A percentile compares a stretch with the other conserved stretches of the same genome.
These are phyloP conservation scores for Sminthopsis crassicaudata DNA, from an alignment of 2,113 vertebrate genomes.

Conservation along the genomic window DNA sequence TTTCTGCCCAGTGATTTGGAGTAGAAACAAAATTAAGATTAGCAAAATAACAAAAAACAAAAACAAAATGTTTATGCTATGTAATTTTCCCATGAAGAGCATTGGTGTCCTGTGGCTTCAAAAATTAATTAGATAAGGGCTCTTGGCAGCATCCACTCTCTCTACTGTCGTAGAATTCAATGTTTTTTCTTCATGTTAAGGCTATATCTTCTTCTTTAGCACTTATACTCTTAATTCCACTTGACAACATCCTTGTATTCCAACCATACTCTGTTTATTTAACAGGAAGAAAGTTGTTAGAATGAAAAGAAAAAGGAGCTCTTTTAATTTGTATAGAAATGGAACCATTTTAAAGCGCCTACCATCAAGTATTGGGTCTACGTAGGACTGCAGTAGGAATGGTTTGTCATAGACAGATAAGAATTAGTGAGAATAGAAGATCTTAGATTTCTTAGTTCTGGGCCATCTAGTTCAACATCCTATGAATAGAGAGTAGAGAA, in stretches of 20 bases:
- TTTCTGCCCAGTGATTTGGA: slow-evolving; percentile 72
- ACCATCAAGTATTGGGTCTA: background rate
- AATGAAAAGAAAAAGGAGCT: background rate
- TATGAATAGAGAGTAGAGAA: background rate
- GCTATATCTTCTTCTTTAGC: too few relatives aligned
- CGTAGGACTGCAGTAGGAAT: background rate
- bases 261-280: background rate
- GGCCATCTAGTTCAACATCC: background rate
- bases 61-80: slow-evolving; percentile 19
- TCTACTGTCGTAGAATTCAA: too few relatives aligned
- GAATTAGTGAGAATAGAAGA: background rate
- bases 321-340: background rate
- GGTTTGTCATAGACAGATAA: background rate
- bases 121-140: slow-evolving; percentile 13
- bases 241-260: background rate
- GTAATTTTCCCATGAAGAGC: slow-evolving; percentile 42
- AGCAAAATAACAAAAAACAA: slow-evolving; percentile 67
- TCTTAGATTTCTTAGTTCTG: background rate
- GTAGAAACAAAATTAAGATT: slow-evolving; percentile 77
- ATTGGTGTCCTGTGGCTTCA: background rate
- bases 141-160: background rate
- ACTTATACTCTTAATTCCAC: too few relatives aligned
- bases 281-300: background rate
- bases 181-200: too few relatives aligned
- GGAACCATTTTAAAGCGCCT: background rate